phyloP scores from a whole-genome alignment of 2,797 vertebrate species.

The Chelon labrosus region DNA sequence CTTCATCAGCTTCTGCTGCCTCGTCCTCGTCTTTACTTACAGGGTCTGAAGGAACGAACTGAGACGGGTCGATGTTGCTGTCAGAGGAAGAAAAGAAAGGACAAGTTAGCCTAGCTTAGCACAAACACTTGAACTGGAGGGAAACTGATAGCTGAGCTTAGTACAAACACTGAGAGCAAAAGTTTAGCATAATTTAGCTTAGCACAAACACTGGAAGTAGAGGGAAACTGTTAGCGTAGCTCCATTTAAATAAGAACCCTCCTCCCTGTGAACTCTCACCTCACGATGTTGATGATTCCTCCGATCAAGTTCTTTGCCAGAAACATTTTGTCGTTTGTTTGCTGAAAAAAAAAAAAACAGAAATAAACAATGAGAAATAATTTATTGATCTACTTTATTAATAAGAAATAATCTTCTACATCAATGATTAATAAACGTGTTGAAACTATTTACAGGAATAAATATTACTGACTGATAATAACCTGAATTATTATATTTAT shows the following conservation, averaged over 20 bases:
- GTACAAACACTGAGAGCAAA: conserved; percentile 6
- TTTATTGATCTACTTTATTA: too few species aligned
- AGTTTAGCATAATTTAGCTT: background rate
- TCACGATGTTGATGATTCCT: conserved; percentile 68
- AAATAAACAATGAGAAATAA: too few species aligned
- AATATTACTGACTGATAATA: too few species aligned
- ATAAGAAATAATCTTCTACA: too few species aligned
- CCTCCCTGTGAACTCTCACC: conserved; percentile 53
- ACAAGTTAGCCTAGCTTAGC: conserved; percentile 1
- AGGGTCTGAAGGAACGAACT: conserved; percentile 73
- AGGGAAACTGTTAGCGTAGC: background rate
- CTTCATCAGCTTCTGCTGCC: background rate
- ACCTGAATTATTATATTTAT: too few species aligned
- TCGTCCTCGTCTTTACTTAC: conserved; percentile 69
- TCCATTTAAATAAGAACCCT: background rate
- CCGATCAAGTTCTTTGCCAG: conserved; percentile 50
- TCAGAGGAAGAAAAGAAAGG: background rate
- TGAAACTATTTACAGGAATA: too few species aligned
- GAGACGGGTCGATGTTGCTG: conserved; percentile 74
- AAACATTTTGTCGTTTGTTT: conserved; percentile 66
- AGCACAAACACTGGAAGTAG: too few species aligned
- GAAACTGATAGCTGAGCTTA: conserved; percentile 17
- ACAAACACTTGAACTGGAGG: background rate
- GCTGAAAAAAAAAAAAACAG: background rate
- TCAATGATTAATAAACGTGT: too few species aligned